A percentile compares a stretch with the other conserved stretches of the same genome.
These are phyloP conservation scores for Metacarcinus magister DNA, from an alignment of 2,888 invertebrate species.

Conservation along the genomic window DNA sequence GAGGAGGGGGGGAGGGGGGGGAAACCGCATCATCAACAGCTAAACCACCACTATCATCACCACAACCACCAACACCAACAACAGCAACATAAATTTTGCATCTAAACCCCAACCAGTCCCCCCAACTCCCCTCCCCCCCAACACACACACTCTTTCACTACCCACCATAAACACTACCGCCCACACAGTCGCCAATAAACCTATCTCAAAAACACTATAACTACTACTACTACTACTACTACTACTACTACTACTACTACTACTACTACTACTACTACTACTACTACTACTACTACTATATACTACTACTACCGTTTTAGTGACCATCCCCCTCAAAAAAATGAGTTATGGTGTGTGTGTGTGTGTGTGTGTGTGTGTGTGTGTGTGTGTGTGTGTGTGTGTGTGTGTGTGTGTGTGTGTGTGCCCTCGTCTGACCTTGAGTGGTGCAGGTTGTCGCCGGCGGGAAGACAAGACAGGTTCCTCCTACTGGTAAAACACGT, in stretches of 20 bases:
- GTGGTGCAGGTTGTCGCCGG: neutral
- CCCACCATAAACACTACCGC: neutral
- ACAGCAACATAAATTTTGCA: no score
- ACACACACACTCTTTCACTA: no score
- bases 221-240: constrained; percentile 26
- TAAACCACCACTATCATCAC: neutral
- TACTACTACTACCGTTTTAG: no score
- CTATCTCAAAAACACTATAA: neutral
- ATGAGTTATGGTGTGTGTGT: neutral
- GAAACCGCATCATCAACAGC: neutral
- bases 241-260: neutral
- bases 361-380: constrained; percentile 8
- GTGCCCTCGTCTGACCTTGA: constrained; percentile 13
- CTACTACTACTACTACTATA: neutral
- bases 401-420: constrained; percentile 26
- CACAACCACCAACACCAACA: no score
- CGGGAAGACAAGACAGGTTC: neutral
- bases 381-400: constrained; percentile 26
- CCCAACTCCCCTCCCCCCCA: neutral
- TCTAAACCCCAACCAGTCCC: neutral
- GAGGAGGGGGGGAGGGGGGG: neutral
- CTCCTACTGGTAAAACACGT: constrained; percentile 26
- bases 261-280: neutral
- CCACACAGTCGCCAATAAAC: no score
- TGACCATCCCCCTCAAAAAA: no score